Percentiles rank a stretch among this genome's conserved stretches.
phyloP scores from a whole-genome alignment of 2,888 invertebrate genomes.

The Andrena dorsata region DNA sequence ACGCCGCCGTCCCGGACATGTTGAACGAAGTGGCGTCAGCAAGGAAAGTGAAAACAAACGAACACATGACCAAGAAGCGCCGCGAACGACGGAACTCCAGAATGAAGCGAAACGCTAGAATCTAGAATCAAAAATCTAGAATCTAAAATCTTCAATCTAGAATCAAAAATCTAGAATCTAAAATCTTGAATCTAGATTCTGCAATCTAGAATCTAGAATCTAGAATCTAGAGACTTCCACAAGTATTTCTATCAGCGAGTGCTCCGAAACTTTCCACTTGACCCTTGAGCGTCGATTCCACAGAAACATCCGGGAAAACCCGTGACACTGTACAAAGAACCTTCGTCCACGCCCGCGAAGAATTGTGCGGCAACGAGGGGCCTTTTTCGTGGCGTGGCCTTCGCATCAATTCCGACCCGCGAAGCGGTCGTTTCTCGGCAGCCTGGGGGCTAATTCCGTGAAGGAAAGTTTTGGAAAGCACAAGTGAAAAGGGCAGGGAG shows the following conservation, averaged over 20 bases:
- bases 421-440: slow-evolving; percentile 24
- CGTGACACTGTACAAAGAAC: background rate
- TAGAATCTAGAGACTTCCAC: background rate
- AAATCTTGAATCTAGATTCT: background rate
- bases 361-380: slow-evolving; percentile 3
- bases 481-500: background rate
- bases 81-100: background rate
- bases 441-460: slow-evolving; percentile 15
- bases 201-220: background rate
- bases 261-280: background rate
- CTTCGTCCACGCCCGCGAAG: background rate
- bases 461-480: background rate
- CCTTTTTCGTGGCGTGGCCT: background rate
- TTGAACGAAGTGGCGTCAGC: background rate
- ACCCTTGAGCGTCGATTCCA: background rate
- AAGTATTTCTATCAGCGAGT: slow-evolving; percentile 7
- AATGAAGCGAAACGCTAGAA: too few species aligned
- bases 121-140: background rate
- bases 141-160: background rate
- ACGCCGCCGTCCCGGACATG: background rate
- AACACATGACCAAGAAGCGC: background rate
- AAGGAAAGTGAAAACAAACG: background rate
- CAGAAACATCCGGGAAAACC: background rate
- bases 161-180: background rate
- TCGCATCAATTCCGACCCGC: slow-evolving; percentile 11